Conservation (phyloP, 2,797 vertebrate genomes). For the Alfaro cultratus region DNA sequence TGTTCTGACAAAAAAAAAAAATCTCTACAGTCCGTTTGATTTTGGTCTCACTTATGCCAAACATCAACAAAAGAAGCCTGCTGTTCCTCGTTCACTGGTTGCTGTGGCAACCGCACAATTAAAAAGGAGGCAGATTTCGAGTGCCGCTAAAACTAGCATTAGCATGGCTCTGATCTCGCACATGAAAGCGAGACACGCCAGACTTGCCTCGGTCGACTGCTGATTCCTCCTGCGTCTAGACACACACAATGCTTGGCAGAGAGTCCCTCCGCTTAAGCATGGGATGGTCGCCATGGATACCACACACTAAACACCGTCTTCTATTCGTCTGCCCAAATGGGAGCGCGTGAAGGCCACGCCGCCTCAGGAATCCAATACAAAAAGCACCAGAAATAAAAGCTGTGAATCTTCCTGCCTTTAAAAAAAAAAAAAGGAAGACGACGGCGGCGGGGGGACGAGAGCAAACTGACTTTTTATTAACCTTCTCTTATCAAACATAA, state of each 20-base stretch:
- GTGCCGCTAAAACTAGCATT: constrained; percentile 66
- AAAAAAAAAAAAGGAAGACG: constrained; percentile 9
- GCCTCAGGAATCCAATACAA: constrained; percentile 60
- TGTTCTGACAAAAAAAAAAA: neutral
- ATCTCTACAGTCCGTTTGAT: constrained; percentile 36
- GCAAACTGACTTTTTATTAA: constrained; percentile 41
- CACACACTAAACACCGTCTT: constrained; percentile 62
- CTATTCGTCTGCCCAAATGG: constrained; percentile 56
- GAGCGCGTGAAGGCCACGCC: constrained; percentile 64
- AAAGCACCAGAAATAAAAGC: constrained; percentile 63
- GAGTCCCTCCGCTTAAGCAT: constrained; percentile 56
- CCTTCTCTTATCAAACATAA: constrained; percentile 30
- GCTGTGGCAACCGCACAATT: constrained; percentile 55
- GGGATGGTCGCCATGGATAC: constrained; percentile 74
- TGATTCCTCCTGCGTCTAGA: constrained; percentile 67
- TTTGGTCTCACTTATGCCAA: constrained; percentile 33
- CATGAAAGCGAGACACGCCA: constrained; percentile 66
- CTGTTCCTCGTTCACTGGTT: constrained; percentile 40
- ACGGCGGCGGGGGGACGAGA: constrained; percentile 24
- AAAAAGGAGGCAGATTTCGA: constrained; percentile 44
- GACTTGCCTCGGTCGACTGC: constrained; percentile 61
- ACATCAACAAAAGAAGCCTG: constrained; percentile 39
- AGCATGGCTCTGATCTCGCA: constrained; percentile 76
- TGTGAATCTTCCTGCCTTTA: constrained; percentile 26
- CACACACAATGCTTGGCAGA: constrained; percentile 62